Base-by-base conservation (phyloP, 2,113 vertebrate species). In the Eretmochelys imbricata region DNA sequence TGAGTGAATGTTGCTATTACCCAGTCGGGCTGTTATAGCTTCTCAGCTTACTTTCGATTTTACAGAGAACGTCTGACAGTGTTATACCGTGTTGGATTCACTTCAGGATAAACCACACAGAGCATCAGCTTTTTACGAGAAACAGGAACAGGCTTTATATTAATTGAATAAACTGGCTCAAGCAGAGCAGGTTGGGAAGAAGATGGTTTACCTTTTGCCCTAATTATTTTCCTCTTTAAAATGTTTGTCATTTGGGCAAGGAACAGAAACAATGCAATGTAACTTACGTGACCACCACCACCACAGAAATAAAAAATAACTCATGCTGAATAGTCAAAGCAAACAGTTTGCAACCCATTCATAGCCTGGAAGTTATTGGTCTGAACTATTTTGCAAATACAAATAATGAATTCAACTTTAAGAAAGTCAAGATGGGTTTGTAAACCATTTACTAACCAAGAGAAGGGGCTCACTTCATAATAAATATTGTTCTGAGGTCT, bases 11-110 rank as follows among this genome's bases (percentile, higher is more conserved):
- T 8, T 84, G 29, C 14, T 89, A 80, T 90, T 75, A 48, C 78
- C 78, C 83, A 85, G 78, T 16, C 22, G 35, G 59, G 76, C 53
- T 89, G 42, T 10, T n/a, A 4, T 27, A 53, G 22, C 50, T 89
- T 90, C 75, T 90, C 94, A 89, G 84, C 89, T 93, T 72, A 27
- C 76, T 93, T 91, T 81, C 38, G 75, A 87, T 93, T 91, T 89
- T 46, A 76, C 97, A 96, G 94, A 78, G 94, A 96, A 94, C 90
- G 95, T 89, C 55, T 84, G 72, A 95, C 35, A 11, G 38, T 80
- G 6, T 90, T 93, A 84, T 84, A 20, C 85, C 57, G 91, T 65
- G 80, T 78, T 93, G 93, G 91, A 88, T 84, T 53, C 50, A 38
- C 88, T 94, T 94, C 93, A 91, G 87, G 90, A 84, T 82, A 84